Base-by-base conservation (phyloP, 1,140 invertebrate genomes). In the Drosophila murphyi region DNA sequence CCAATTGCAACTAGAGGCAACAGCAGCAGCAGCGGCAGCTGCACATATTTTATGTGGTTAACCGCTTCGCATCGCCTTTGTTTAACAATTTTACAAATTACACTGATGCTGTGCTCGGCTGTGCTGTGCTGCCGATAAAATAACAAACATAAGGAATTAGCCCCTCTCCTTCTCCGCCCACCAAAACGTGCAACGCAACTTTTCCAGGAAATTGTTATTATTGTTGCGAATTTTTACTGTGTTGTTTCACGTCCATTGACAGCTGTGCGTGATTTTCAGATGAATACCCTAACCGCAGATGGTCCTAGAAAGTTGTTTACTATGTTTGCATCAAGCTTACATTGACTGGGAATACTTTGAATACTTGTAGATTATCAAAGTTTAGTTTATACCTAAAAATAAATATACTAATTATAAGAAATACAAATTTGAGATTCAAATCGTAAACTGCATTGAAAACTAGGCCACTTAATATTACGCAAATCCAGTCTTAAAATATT, bases 201-300 rank as follows among this genome's bases (percentile, higher is more conserved):
- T 87, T 88, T 87, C 80, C 83, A 87, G 83, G 83, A 87, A 87
- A 59, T 75, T 75, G 83, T 88, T 87, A 78, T 72, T 86, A 69
- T 86, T 68, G 78, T 50, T 60, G 57, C 61, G 48, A 28, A 55
- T 67, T 70, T 74, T 51, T 72, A 57, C 3, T 39, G 70, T 78
- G 56, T 67, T 80, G 70, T 74, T 76, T 68, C 64, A 73, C 76
- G 69, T 72, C 72, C 60, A 73, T 78, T 78, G 69, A 68, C 80
- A 82, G 80, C 80, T 82, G 75, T 45, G 75, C 51, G 62, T 65
- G 61, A 12, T 79, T 76, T 72, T 70, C 64, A 62, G 67, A 51
- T 59, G 3, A 28, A 76, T 86, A 86, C 82, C 37, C 82, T 78
- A 20, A 35, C 39, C 32, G 31, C 59, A 72, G 48, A 5, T 35